Conservation (phyloP, 1,140 invertebrate genomes). For the Dysdera silvatica region DNA sequence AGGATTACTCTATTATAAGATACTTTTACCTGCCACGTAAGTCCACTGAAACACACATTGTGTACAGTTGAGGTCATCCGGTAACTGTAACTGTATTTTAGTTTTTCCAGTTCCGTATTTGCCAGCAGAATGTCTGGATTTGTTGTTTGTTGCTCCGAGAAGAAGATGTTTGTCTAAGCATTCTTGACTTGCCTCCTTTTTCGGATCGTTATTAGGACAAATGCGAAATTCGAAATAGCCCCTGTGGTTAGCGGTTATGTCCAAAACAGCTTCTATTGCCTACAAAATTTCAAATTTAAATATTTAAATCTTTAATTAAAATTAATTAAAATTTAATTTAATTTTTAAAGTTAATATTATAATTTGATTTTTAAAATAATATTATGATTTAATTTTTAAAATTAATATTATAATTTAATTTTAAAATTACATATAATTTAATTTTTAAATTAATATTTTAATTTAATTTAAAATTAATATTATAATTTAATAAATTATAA, state of each 20-base stretch:
- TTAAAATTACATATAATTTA: too few relatives aligned
- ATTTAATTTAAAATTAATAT: too few relatives aligned
- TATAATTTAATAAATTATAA: too few relatives aligned
- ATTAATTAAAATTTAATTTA: not conserved
- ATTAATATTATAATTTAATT: not conserved
- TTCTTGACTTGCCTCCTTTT: conserved; percentile 50
- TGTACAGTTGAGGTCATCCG: conserved; percentile 56
- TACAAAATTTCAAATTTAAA: too few relatives aligned
- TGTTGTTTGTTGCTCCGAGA: conserved; percentile 44
- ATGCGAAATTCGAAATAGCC: conserved; percentile 82
- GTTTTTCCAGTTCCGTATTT: conserved; percentile 6
- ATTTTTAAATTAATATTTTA: too few relatives aligned
- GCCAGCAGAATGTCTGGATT: conserved; percentile 26
- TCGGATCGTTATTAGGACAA: conserved; percentile 52
- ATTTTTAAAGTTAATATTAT: not conserved
- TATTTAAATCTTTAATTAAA: too few relatives aligned
- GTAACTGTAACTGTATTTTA: conserved; percentile 57
- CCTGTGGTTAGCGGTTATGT: conserved; percentile 62
- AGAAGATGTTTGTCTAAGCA: conserved; percentile 52
- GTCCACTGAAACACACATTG: conserved; percentile 62
- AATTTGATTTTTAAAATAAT: not conserved
- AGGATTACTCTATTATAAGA: too few relatives aligned
- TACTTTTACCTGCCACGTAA: conserved; percentile 51
- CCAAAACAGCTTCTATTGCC: conserved; percentile 16
- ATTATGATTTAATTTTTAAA: not conserved